Conservation (phyloP, 23 tunicate species). For the Clavelina lepadiformis region DNA sequence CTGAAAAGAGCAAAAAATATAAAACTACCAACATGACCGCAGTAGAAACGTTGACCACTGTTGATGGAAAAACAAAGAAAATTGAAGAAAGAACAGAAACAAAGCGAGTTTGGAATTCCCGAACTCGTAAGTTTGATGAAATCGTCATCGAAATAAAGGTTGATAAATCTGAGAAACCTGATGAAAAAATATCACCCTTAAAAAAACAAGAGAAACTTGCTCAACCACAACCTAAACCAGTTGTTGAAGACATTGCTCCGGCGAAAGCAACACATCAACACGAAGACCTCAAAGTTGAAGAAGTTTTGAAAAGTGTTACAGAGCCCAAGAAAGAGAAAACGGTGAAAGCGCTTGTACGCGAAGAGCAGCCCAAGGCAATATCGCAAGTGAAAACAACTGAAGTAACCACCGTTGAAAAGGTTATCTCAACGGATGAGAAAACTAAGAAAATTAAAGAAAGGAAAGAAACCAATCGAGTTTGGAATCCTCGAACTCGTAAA, state of each 20-base stretch:
- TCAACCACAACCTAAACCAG: background rate
- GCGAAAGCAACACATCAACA: constrained; percentile 2
- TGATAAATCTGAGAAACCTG: background rate
- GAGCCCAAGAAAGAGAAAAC: background rate
- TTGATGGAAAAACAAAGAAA: background rate
- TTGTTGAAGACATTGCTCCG: background rate
- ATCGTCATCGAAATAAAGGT: background rate
- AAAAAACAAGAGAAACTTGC: background rate
- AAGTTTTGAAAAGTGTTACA: background rate
- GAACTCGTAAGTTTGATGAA: constrained; percentile 46
- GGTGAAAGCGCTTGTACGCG: too few species aligned
- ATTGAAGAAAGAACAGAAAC: constrained; percentile 19
- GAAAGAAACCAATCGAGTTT: constrained; percentile 40
- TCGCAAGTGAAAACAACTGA: background rate
- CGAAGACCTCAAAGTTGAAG: background rate
- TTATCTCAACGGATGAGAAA: background rate
- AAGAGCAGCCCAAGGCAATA: background rate
- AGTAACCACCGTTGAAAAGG: background rate
- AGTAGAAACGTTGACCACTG: background rate
- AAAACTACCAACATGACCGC: background rate
- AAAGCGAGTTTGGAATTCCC: constrained; percentile 45
- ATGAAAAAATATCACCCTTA: background rate
- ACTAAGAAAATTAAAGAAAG: constrained; percentile 6
- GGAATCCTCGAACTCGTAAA: constrained; percentile 50
- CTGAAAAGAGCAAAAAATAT: background rate